Percentiles rank a stretch among this genome's conserved stretches.
phyloP scores from a whole-genome alignment of 92 coral and sea anemone genomes.

The Actinernus sp. region DNA sequence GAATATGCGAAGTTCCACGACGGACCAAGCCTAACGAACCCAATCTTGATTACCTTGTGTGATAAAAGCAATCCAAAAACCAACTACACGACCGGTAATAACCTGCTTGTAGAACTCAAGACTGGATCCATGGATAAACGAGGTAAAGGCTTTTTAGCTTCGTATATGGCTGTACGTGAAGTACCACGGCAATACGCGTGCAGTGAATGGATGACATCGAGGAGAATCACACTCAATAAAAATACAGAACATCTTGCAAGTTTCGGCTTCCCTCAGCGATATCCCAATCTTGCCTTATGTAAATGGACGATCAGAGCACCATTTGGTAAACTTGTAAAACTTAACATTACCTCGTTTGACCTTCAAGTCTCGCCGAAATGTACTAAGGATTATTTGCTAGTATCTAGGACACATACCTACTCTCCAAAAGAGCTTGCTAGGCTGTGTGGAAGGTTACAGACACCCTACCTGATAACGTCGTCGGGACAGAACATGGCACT shows the following conservation, averaged over 20 bases:
- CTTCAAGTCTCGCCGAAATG: conserved; percentile 8
- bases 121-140: too few relatives aligned
- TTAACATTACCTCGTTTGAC: conserved; percentile 12
- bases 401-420: too few relatives aligned
- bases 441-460: conserved; percentile 30
- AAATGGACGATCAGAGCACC: too few relatives aligned
- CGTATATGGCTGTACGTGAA: too few relatives aligned
- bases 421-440: conserved; percentile 8
- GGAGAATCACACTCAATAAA: too few relatives aligned
- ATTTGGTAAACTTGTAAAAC: too few relatives aligned
- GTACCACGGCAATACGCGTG: too few relatives aligned
- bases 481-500: background rate
- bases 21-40: background rate
- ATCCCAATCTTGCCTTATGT: too few relatives aligned
- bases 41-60: background rate
- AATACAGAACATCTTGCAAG: too few relatives aligned
- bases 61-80: background rate
- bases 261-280: too few relatives aligned
- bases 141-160: too few relatives aligned
- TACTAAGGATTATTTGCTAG: conserved; percentile 16
- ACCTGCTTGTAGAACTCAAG: background rate
- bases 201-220: too few relatives aligned
- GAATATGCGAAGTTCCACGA: background rate
- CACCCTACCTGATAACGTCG: background rate
- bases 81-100: background rate